These are phyloP conservation scores for Genyomyrus donnyi DNA, from an alignment of 2,113 vertebrate genomes.

Conservation along the genomic window DNA sequence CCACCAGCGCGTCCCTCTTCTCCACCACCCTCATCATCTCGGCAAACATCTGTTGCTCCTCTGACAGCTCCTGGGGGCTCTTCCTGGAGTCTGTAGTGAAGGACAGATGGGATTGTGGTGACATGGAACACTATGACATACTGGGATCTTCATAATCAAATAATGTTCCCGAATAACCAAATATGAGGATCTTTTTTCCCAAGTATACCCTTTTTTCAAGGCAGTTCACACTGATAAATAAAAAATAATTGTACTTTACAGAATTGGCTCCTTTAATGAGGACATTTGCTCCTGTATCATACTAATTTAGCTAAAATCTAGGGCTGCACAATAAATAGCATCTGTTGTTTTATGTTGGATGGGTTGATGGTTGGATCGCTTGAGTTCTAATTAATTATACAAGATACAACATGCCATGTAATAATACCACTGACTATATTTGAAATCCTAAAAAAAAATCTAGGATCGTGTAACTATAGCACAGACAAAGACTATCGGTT, in stretches of 20 bases:
- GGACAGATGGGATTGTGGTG: not conserved
- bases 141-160: not conserved
- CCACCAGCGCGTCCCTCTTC: slow-evolving; percentile 70
- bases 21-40: slow-evolving; percentile 82
- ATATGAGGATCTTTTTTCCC: not conserved
- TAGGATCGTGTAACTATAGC: not conserved
- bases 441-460: not conserved
- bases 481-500: not conserved
- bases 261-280: not conserved
- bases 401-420: slow-evolving; percentile 1
- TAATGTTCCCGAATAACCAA: not conserved
- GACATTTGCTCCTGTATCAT: not conserved
- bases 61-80: slow-evolving; percentile 59
- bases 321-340: not conserved
- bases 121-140: not conserved
- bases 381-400: slow-evolving; percentile 5
- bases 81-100: slow-evolving; percentile 66
- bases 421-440: not conserved
- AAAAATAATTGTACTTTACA: not conserved
- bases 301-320: not conserved
- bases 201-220: not conserved
- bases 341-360: not conserved
- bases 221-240: not conserved
- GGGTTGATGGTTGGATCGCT: not conserved
- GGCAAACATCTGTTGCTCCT: slow-evolving; percentile 67